Evolutionary conservation across 2,113 vertebrate genomes (phyloP).

Genomic region (Pandion haliaetus): DNA sequence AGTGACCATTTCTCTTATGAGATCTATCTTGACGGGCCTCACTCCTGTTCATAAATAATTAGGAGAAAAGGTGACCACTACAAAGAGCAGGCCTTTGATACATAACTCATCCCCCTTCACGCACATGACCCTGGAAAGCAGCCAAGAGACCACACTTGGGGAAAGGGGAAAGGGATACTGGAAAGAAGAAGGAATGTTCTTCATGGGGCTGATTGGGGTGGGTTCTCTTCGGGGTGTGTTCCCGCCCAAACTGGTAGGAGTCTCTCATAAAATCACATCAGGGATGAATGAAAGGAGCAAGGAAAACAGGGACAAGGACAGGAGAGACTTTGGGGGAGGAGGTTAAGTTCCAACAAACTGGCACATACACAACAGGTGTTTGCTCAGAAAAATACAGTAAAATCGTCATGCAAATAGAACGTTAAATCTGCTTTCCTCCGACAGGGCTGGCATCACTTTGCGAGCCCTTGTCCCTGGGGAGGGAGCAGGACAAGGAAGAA

Average conservation of each 20-base stretch:
- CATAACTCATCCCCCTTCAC: neutral
- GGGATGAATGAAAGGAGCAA: neutral
- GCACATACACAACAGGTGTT: slow-evolving; percentile 81
- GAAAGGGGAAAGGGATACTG: neutral
- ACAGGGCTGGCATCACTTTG: slow-evolving; percentile 14
- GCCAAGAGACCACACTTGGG: neutral
- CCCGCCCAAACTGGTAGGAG: slow-evolving; percentile 54
- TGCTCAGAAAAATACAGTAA: slow-evolving; percentile 83
- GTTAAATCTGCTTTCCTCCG: slow-evolving; percentile 63
- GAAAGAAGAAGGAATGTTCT: neutral
- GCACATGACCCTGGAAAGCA: neutral
- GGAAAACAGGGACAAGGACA: slow-evolving; percentile 11
- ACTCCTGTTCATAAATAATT: neutral
- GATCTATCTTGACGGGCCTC: neutral
- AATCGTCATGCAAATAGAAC: slow-evolving; percentile 80
- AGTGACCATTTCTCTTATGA: neutral
- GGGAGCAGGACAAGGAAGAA: slow-evolving; percentile 44
- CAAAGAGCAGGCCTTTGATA: slow-evolving; percentile 12
- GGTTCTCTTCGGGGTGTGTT: slow-evolving; percentile 51
- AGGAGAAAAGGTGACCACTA: neutral
- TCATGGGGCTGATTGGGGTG: slow-evolving; percentile 51
- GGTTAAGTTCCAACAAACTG: slow-evolving; percentile 72
- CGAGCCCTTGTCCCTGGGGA: neutral
- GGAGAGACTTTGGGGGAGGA: neutral
- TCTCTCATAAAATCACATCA: slow-evolving; percentile 60